phyloP scores from a whole-genome alignment of 2,888 invertebrate genomes.

The Rhaphigaster nebulosa region DNA sequence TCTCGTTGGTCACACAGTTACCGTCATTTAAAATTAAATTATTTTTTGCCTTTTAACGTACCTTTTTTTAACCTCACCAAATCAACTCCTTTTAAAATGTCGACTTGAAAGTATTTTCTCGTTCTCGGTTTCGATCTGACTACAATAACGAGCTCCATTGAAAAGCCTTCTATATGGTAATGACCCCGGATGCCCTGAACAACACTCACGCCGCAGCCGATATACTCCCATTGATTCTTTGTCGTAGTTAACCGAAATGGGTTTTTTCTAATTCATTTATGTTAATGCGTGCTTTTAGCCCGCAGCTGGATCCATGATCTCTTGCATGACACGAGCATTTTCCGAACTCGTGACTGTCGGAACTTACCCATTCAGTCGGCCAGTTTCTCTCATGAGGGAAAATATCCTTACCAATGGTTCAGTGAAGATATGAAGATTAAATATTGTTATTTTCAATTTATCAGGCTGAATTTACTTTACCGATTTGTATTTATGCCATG shows the following conservation, averaged over 20 bases:
- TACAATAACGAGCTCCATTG: neutral
- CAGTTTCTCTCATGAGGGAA: neutral
- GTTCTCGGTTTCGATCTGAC: neutral
- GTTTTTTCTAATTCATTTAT: constrained; percentile 1
- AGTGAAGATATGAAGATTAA: neutral
- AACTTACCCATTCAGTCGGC: neutral
- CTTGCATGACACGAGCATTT: neutral
- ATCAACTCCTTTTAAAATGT: neutral
- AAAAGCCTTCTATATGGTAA: neutral
- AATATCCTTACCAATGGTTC: neutral
- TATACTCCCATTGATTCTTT: neutral
- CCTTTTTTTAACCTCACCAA: neutral
- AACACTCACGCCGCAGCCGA: neutral
- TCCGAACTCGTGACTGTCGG: neutral
- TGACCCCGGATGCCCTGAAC: neutral
- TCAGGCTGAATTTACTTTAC: no score
- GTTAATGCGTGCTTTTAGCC: neutral
- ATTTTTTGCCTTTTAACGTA: neutral
- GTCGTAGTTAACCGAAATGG: neutral
- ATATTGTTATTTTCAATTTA: no score
- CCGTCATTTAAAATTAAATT: no score
- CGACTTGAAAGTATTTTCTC: neutral
- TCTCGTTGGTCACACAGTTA: no score
- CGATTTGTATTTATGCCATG: no score
- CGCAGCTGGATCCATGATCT: neutral